A percentile compares a stretch with the other conserved stretches of the same genome.
phyloP scores from a whole-genome alignment of 2,113 vertebrate species.

The Lampris incognitus region DNA sequence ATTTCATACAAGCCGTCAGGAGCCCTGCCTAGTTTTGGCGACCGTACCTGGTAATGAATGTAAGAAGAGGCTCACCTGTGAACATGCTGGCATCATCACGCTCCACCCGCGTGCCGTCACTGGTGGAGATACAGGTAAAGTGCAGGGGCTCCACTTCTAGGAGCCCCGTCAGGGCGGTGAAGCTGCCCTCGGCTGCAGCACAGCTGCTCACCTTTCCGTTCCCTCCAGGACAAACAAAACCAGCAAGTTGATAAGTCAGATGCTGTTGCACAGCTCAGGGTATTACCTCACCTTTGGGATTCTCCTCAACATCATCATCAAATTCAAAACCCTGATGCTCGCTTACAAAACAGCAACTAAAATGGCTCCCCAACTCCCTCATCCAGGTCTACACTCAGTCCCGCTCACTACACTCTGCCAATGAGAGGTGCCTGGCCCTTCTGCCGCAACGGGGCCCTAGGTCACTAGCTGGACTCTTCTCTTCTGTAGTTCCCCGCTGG shows the following conservation, averaged over 20 bases:
- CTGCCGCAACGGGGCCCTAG: too few relatives aligned
- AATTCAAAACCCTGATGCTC: too few relatives aligned
- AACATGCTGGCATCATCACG: conserved; percentile 99
- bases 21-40: too few relatives aligned
- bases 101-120: conserved; percentile 98
- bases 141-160: conserved; percentile 98
- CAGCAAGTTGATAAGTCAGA: background rate
- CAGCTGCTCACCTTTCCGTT: conserved; percentile 95
- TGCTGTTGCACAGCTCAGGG: background rate
- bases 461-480: too few relatives aligned
- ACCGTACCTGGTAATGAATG: background rate
- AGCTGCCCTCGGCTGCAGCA: conserved; percentile 97
- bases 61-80: conserved; percentile 88
- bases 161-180: conserved; percentile 96
- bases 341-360: too few relatives aligned
- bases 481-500: too few relatives aligned
- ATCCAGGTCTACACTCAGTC: too few relatives aligned
- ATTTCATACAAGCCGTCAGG: too few relatives aligned
- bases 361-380: too few relatives aligned
- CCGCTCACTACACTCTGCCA: too few relatives aligned
- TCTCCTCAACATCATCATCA: too few relatives aligned
- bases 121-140: conserved; percentile 98
- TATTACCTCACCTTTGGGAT: background rate
- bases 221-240: conserved; percentile 78
- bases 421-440: too few relatives aligned